phyloP scores from a whole-genome alignment of 1,140 invertebrate genomes.

The fruit fly (Drosophila melanogaster) region Release_6_plus_ISO1_MT NT_033777.3:26385501-26386000 shows the following conservation, averaged over 20 bases:
- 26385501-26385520: constrained; percentile 4
- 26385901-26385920: constrained; percentile 14
- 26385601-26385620: neutral
- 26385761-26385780: constrained; percentile 49
- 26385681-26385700: neutral
- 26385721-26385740: constrained; percentile 2
- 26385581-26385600: neutral
- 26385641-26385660: too few species aligned
- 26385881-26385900: constrained; percentile 58
- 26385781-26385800: constrained; percentile 30
- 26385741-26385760: constrained; percentile 40
- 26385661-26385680: too few species aligned
- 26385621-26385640: too few species aligned
- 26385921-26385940: neutral
- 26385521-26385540: neutral
- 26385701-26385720: neutral
- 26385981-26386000: constrained; percentile 47
- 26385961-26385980: constrained; percentile 79
- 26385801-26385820: constrained; percentile 29
- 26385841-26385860: constrained; percentile 45
- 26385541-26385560: neutral
- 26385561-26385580: neutral
- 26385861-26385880: constrained; percentile 74
- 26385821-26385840: constrained; percentile 45
- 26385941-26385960: constrained; percentile 28